phyloP scores from a whole-genome alignment of 2,797 vertebrate species.

The Cynopterus sphinx region DNA sequence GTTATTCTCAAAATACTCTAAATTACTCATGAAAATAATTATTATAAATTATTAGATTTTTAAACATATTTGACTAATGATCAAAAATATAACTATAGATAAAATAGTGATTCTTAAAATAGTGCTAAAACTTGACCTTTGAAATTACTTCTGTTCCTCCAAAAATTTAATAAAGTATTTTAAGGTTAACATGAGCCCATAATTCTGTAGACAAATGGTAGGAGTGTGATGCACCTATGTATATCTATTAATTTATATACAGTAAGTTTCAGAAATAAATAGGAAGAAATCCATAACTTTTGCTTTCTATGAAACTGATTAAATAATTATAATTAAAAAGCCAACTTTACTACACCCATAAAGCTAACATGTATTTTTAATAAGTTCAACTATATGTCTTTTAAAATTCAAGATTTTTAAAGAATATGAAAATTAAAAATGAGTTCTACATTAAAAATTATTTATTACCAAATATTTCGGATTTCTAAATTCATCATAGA shows the following conservation, averaged over 20 bases:
- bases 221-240: neutral
- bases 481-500: slow-evolving; percentile 5
- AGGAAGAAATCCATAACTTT: neutral
- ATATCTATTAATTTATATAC: neutral
- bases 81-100: neutral
- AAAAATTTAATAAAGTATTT: neutral
- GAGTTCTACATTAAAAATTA: neutral
- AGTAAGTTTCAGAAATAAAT: neutral
- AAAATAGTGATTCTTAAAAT: neutral
- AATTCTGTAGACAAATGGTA: slow-evolving; percentile 10
- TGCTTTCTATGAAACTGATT: too few species aligned
- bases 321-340: neutral
- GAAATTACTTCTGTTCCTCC: neutral
- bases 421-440: slow-evolving; percentile 8
- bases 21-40: slow-evolving; percentile 35
- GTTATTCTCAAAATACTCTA: neutral
- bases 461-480: neutral
- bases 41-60: neutral
- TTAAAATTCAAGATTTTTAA: neutral
- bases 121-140: neutral
- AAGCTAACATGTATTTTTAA: neutral
- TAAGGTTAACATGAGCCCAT: neutral
- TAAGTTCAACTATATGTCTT: neutral
- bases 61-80: slow-evolving; percentile 4
- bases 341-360: neutral